These are phyloP conservation scores for Equus quagga DNA, from an alignment of 2,113 vertebrate species.

Conservation along the genomic window DNA sequence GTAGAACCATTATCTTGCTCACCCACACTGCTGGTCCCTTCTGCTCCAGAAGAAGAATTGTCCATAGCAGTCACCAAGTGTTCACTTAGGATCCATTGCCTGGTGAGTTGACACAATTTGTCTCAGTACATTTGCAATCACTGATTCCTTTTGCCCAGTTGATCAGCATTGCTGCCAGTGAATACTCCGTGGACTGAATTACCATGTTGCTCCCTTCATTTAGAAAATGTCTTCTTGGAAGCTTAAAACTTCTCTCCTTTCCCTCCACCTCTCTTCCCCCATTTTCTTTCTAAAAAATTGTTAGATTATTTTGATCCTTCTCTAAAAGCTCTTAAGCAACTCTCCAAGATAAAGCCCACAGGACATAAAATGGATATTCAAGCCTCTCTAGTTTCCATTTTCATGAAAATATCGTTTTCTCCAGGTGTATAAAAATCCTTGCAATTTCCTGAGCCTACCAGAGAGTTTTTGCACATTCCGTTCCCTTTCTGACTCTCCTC, in stretches of 20 bases:
- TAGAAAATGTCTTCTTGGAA: not conserved
- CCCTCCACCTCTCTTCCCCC: fast-evolving
- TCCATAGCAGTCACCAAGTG: not conserved
- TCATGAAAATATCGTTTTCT: not conserved
- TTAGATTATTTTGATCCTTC: not conserved
- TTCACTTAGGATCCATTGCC: fast-evolving
- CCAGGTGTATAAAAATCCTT: not conserved
- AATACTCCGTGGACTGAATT: not conserved
- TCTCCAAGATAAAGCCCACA: not conserved
- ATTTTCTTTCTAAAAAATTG: not conserved
- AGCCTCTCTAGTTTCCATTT: not conserved
- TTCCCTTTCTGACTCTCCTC: not conserved
- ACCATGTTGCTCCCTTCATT: not conserved
- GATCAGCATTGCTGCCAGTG: not conserved
- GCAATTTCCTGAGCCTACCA: not conserved
- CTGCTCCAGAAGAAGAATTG: not conserved
- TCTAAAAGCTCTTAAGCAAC: not conserved
- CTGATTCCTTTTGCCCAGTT: not conserved
- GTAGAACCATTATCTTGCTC: not conserved
- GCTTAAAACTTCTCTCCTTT: not conserved
- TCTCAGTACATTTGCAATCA: not conserved
- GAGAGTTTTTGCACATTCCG: fast-evolving
- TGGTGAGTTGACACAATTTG: not conserved
- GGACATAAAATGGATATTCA: not conserved
- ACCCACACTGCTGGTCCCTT: not conserved